These are phyloP conservation scores for Emys orbicularis DNA, from an alignment of 2,797 vertebrate species.

Conservation along the genomic window DNA sequence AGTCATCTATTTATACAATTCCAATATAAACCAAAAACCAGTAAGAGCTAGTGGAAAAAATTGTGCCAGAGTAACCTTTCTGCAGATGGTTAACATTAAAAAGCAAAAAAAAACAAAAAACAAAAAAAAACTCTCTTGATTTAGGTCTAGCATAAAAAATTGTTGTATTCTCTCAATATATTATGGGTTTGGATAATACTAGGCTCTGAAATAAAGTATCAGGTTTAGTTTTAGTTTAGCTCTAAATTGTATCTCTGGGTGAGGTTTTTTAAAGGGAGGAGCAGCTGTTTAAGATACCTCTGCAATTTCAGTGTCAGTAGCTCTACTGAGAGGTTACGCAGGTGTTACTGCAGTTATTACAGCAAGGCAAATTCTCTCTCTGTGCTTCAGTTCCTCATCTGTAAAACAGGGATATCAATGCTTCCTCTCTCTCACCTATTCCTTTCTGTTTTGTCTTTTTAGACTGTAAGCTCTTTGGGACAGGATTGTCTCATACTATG, in stretches of 20 bases:
- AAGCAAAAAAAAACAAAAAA: neutral
- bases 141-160: rapidly evolving
- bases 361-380: neutral
- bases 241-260: neutral
- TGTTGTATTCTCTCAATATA: neutral
- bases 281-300: neutral
- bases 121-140: neutral
- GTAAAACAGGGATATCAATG: neutral
- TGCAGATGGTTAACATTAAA: neutral
- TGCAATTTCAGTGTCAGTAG: neutral
- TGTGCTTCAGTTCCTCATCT: neutral
- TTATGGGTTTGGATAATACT: neutral
- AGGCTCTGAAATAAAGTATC: neutral
- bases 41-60: neutral
- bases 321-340: neutral
- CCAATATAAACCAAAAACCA: neutral
- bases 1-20: neutral
- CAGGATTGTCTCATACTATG: neutral
- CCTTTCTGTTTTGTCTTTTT: neutral
- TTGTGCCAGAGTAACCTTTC: neutral
- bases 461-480: rapidly evolving
- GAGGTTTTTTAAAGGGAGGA: neutral
- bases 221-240: neutral
- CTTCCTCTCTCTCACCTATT: neutral
- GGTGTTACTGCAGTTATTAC: rapidly evolving